phyloP scores from a whole-genome alignment of 2,113 vertebrate species.

The Megalops atlanticus region DNA sequence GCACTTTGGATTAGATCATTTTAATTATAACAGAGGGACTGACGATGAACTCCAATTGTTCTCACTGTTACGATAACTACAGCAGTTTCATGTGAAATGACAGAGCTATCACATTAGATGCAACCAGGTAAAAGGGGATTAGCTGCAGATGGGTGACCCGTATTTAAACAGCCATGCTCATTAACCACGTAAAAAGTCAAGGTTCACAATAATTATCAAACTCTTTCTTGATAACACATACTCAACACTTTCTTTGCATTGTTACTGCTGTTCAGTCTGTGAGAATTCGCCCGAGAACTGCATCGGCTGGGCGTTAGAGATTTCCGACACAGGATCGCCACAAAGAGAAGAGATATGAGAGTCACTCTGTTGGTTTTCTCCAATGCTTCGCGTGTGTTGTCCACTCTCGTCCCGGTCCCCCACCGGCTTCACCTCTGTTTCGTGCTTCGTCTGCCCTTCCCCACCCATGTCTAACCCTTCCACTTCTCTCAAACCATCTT shows the following conservation, averaged over 20 bases:
- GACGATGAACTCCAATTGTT: too few species aligned
- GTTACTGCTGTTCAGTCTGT: constrained; percentile 32
- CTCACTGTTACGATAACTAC: not conserved
- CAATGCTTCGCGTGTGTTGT: constrained; percentile 29
- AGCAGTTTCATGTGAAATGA: not conserved
- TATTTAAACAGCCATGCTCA: too few species aligned
- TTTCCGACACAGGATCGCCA: not conserved
- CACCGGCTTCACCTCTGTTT: constrained; percentile 10
- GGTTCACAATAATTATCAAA: not conserved
- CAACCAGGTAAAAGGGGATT: not conserved
- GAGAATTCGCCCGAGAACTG: constrained; percentile 38
- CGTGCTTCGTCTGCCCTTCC: constrained; percentile 33
- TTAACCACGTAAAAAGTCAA: not conserved
- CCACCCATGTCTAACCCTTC: constrained; percentile 43
- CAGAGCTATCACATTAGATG: too few species aligned
- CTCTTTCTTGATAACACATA: constrained; percentile 13
- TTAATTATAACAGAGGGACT: not conserved
- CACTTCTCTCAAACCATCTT: constrained; percentile 25
- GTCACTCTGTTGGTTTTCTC: constrained; percentile 36
- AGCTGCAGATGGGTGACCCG: too few species aligned
- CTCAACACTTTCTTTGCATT: constrained; percentile 21
- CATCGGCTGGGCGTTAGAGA: constrained; percentile 41
- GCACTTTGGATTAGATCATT: not conserved
- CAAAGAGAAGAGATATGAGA: not conserved
- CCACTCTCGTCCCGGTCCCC: constrained; percentile 33